These are phyloP conservation scores for Cynocephalus volans DNA, from an alignment of 2,113 vertebrate genomes.

Conservation along the genomic window DNA sequence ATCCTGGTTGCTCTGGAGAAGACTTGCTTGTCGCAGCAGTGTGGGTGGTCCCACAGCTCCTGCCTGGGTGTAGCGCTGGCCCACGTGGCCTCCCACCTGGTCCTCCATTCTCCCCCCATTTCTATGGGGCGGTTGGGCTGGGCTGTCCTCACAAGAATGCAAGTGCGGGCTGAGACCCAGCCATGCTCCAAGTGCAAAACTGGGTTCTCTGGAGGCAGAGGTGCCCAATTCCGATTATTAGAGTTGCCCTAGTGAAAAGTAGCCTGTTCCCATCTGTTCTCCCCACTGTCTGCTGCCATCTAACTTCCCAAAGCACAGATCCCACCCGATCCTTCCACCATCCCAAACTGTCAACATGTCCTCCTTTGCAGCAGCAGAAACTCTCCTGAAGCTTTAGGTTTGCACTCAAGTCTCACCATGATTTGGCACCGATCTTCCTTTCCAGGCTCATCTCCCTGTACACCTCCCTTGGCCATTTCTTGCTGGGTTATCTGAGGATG, in stretches of 20 bases:
- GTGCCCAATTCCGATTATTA: background rate
- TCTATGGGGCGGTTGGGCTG: background rate
- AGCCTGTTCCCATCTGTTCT: background rate
- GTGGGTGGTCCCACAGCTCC: background rate
- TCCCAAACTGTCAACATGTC: background rate
- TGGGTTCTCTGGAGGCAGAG: background rate
- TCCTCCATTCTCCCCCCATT: background rate
- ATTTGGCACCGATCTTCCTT: background rate
- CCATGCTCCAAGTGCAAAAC: background rate
- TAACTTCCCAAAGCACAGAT: background rate
- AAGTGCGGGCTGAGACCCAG: background rate
- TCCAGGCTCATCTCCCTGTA: background rate
- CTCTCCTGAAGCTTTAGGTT: background rate
- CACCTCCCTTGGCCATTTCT: background rate
- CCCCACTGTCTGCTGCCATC: background rate
- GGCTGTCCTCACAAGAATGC: background rate
- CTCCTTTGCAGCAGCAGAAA: background rate
- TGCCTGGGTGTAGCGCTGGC: background rate
- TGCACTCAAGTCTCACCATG: accelerated
- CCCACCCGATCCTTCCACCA: accelerated
- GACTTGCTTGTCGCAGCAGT: background rate
- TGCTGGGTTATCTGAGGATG: background rate
- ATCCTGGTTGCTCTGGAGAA: background rate
- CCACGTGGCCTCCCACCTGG: accelerated
- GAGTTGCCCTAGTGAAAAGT: background rate